Conservation (phyloP, 2,797 vertebrate genomes). For the Siniperca obscura region DNA sequence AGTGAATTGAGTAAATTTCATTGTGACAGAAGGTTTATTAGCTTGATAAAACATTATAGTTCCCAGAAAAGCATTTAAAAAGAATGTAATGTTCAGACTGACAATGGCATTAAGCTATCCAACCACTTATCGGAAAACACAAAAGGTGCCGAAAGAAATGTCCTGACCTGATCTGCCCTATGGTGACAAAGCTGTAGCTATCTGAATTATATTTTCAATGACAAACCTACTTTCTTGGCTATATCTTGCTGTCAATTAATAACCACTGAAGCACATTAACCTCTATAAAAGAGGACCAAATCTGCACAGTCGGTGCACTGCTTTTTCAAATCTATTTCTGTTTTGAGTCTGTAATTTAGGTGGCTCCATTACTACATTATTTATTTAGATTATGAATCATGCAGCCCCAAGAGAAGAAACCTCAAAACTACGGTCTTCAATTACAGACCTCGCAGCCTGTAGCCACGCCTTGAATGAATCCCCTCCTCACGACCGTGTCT, state of each 20-base stretch:
- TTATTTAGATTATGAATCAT: constrained; percentile 86
- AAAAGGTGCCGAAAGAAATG: constrained; percentile 14
- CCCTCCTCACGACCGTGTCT: constrained; percentile 73
- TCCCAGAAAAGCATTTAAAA: neutral
- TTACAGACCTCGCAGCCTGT: constrained; percentile 82
- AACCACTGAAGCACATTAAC: constrained; percentile 54
- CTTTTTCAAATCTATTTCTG: constrained; percentile 81
- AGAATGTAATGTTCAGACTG: neutral
- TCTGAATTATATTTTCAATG: constrained; percentile 23
- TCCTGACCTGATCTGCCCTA: constrained; percentile 41
- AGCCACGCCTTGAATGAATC: constrained; percentile 76
- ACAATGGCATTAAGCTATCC: constrained; percentile 17
- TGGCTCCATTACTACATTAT: constrained; percentile 85
- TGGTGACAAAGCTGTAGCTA: constrained; percentile 23
- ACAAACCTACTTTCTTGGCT: constrained; percentile 22
- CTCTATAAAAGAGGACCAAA: constrained; percentile 44
- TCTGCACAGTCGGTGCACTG: constrained; percentile 53
- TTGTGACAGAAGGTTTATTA: neutral
- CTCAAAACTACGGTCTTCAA: constrained; percentile 82
- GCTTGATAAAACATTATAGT: constrained; percentile 9
- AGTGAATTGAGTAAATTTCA: neutral
- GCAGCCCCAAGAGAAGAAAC: constrained; percentile 77
- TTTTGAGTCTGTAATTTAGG: constrained; percentile 83
- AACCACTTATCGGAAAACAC: constrained; percentile 4
- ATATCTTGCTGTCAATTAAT: constrained; percentile 52